Conservation (phyloP, 1,140 invertebrate species). For the Heliothis subflexa region DNA sequence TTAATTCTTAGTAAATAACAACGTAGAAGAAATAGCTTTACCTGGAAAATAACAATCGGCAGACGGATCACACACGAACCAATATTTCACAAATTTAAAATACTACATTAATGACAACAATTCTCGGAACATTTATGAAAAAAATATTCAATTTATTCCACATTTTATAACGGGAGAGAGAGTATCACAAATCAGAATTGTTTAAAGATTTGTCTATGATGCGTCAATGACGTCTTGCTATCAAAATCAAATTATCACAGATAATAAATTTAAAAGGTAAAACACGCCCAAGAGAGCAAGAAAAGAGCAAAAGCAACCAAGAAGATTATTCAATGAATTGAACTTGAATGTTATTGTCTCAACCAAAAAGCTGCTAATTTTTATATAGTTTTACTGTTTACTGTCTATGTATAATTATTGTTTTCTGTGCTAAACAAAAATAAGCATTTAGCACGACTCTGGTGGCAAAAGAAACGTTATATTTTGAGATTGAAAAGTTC, state of each 20-base stretch:
- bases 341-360: no score
- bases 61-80: slow-evolving; percentile 7
- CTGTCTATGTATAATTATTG: no score
- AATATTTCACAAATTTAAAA: slow-evolving; percentile 49
- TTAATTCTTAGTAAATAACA: slow-evolving; percentile 32
- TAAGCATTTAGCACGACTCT: no score
- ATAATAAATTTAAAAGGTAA: no score
- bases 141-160: slow-evolving; percentile 64
- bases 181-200: slow-evolving; percentile 54
- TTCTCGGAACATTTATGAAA: slow-evolving; percentile 59
- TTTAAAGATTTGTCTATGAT: slow-evolving; percentile 51
- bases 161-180: slow-evolving; percentile 61
- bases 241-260: slow-evolving; percentile 13
- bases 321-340: no score
- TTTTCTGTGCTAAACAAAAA: no score
- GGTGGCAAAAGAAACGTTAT: no score
- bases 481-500: no score
- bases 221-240: slow-evolving; percentile 36
- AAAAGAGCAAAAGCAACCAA: no score
- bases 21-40: slow-evolving; percentile 52
- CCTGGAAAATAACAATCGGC: slow-evolving; percentile 33
- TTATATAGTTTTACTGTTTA: no score
- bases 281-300: no score
- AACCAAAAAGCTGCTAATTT: no score
- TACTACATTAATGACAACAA: slow-evolving; percentile 63